phyloP scores from a whole-genome alignment of 2,113 vertebrate species.

The Panthera tigris region DNA sequence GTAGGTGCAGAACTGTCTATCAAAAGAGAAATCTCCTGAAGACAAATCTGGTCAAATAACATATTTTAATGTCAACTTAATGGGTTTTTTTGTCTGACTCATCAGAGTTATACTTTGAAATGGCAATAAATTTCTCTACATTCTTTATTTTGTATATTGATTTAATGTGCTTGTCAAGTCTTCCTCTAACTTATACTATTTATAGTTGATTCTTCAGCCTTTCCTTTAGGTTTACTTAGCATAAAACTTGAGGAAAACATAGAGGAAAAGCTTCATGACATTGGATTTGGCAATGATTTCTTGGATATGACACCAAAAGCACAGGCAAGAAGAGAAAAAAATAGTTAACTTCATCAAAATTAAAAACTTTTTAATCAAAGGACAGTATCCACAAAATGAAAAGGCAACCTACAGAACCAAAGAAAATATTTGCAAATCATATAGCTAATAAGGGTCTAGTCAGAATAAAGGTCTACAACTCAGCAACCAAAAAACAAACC shows the following conservation, averaged over 20 bases:
- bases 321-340: background rate
- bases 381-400: background rate
- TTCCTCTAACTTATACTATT: constrained; percentile 11
- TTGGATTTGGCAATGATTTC: background rate
- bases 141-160: background rate
- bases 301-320: background rate
- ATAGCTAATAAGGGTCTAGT: background rate
- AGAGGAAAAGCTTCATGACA: background rate
- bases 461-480: background rate
- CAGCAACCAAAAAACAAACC: background rate
- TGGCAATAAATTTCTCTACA: constrained; percentile 60
- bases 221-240: background rate
- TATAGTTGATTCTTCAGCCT: background rate
- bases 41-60: constrained; percentile 15
- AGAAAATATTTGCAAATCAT: background rate
- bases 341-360: background rate
- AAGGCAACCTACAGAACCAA: background rate
- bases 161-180: background rate
- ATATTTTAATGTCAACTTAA: constrained; percentile 24
- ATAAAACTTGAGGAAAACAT: background rate
- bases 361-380: background rate
- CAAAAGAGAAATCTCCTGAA: constrained; percentile 45
- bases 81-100: background rate
- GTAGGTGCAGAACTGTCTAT: background rate
- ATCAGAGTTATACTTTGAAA: constrained; percentile 9